These are phyloP conservation scores for Pachycephala philippinensis DNA, from an alignment of 2,113 vertebrate species.

Conservation along the genomic window DNA sequence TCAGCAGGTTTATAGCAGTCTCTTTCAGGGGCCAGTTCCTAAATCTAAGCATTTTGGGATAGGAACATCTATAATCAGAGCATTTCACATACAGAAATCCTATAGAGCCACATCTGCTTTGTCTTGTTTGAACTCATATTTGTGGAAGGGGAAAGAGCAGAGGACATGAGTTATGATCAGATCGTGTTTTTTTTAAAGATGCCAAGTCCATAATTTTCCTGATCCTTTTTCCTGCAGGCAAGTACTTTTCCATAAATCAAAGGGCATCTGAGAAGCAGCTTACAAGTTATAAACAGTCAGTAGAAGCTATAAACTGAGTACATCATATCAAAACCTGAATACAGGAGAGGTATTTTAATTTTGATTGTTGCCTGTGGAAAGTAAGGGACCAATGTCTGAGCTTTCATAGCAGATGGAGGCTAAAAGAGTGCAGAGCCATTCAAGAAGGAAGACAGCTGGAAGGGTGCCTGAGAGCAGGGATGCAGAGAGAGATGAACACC, in stretches of 20 bases:
- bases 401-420: neutral
- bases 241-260: neutral
- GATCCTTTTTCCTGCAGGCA: neutral
- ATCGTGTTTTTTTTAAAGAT: neutral
- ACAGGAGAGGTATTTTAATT: neutral
- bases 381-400: neutral
- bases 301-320: neutral
- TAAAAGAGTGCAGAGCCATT: neutral
- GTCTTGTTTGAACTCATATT: neutral
- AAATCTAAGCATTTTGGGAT: neutral
- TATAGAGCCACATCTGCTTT: neutral
- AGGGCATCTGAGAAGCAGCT: neutral
- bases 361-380: neutral
- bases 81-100: neutral
- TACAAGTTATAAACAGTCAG: neutral
- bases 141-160: neutral
- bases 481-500: neutral
- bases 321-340: neutral
- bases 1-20: neutral
- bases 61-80: neutral
- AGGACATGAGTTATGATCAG: neutral
- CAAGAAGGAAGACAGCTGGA: neutral
- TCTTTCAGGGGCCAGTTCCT: neutral
- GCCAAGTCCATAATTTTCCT: neutral
- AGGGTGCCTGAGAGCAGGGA: neutral